phyloP scores from a whole-genome alignment of 2,113 vertebrate species.

The Catagonus wagneri region DNA sequence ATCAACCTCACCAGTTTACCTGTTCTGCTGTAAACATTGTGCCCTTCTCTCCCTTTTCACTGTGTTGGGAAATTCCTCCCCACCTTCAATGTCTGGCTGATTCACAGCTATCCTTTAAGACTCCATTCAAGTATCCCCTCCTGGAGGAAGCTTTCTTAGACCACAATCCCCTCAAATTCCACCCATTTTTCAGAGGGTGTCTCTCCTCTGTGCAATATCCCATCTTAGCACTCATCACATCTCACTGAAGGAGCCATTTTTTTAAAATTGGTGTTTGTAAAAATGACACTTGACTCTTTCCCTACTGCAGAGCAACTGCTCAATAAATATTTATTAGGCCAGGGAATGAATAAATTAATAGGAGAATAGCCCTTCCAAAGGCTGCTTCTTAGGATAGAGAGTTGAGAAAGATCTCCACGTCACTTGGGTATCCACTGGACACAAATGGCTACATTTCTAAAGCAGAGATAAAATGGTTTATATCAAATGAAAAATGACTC shows the following conservation, averaged over 20 bases:
- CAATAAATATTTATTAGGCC: conserved; percentile 24
- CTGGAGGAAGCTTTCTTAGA: background rate
- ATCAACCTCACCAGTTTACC: background rate
- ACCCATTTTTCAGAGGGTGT: background rate
- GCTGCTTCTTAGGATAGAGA: background rate
- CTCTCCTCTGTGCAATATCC: background rate
- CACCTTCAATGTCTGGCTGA: background rate
- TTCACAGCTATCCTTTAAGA: background rate
- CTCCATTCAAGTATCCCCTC: background rate
- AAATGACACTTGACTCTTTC: background rate
- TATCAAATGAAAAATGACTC: background rate
- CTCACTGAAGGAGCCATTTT: background rate
- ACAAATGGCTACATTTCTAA: background rate
- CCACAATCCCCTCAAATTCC: too few species aligned
- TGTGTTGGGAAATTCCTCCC: background rate
- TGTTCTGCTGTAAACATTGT: background rate
- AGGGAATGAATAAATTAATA: conserved; percentile 56
- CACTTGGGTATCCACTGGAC: background rate
- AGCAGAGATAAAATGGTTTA: background rate
- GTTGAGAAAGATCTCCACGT: background rate
- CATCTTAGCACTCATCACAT: background rate
- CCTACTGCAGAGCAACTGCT: background rate
- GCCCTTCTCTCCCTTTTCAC: background rate
- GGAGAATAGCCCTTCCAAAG: background rate
- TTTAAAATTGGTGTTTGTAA: conserved; percentile 27